These are phyloP conservation scores for Parnassius orleans DNA, from an alignment of 2,888 invertebrate species.

Conservation along the genomic window DNA sequence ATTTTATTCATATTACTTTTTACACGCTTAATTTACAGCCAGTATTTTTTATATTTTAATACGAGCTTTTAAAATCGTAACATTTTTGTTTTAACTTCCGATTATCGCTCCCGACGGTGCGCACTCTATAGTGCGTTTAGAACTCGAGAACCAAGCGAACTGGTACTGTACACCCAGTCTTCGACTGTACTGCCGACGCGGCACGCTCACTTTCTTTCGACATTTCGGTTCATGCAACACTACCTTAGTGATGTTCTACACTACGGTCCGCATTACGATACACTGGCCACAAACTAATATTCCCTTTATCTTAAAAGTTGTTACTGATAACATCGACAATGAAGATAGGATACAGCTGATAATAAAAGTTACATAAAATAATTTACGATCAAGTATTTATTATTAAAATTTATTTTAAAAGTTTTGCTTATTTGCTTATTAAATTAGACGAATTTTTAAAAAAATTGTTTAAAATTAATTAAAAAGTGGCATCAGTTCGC, in stretches of 20 bases:
- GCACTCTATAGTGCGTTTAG: conserved; percentile 17
- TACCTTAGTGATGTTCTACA: conserved; percentile 39
- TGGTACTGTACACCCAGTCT: conserved; percentile 27
- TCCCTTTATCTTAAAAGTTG: neutral
- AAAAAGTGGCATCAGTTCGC: no score
- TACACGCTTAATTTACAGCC: conserved; percentile 16
- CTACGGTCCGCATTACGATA: neutral
- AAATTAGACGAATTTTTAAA: no score
- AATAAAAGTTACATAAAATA: neutral
- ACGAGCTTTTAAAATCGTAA: conserved; percentile 12
- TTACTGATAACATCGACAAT: neutral
- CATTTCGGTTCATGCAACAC: conserved; percentile 62
- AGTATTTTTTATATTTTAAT: conserved; percentile 17
- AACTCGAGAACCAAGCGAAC: conserved; percentile 19
- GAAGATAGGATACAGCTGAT: neutral
- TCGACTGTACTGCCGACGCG: conserved; percentile 35
- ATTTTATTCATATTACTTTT: conserved; percentile 38
- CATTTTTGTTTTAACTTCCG: conserved; percentile 15
- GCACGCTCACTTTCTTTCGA: conserved; percentile 78
- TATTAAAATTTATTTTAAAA: no score
- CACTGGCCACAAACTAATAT: neutral
- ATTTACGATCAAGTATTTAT: neutral
- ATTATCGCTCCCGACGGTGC: conserved; percentile 18
- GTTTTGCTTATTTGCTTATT: no score
- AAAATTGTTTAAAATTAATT: no score